Base-by-base conservation (phyloP, 2,797 vertebrate species). In the Lagocephalus sceleratus region DNA sequence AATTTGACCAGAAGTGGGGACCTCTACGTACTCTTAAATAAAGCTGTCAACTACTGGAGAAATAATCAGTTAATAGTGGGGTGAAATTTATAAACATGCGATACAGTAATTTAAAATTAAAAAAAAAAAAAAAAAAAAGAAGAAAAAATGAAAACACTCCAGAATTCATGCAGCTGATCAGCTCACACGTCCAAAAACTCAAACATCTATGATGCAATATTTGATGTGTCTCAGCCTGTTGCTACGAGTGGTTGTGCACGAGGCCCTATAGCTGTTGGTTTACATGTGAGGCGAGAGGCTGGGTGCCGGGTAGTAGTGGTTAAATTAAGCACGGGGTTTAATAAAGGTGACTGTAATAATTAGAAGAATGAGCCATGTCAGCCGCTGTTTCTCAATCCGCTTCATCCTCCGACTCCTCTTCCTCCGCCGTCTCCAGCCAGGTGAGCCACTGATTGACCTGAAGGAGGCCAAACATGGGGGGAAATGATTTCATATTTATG, bases 391-490 rank as follows among this genome's bases (percentile, higher is more conserved):
- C 89, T 97, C 92, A 98, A 73, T 99, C 95, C 63, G 91, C 95
- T 77, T 99, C 96, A 46, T 98, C 96, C 85, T 99, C 96, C 0
- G 97, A 99, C 90, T 99, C 97, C 88, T 99, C 97, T 85, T 99
- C 97, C 86, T 99, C 96, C 17, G 96, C 97, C 1, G 96, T 98
- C 91, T 99, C 96, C 90, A 98, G 91, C 96, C 96, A 98, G 83
- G 95, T 99, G 80, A 99, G 90, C 97, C 96, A 99, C 56, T 99
- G 97, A 91, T 98, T 98, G 64, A 99, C 97, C 96, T 98, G 79
- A 41, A 16, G 19, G 42, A 20, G 14, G 16, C 17, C 22, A 42
- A 21, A 22, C 1, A 8, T 0, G 5, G 11, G 12, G 5, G 17
- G 9, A n/a, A 10, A 44, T 9, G n/a, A n/a, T n/a, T n/a, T 21